Evolutionary conservation across 2,888 invertebrate species (phyloP).

Genomic region (Teleiodes luculella): DNA sequence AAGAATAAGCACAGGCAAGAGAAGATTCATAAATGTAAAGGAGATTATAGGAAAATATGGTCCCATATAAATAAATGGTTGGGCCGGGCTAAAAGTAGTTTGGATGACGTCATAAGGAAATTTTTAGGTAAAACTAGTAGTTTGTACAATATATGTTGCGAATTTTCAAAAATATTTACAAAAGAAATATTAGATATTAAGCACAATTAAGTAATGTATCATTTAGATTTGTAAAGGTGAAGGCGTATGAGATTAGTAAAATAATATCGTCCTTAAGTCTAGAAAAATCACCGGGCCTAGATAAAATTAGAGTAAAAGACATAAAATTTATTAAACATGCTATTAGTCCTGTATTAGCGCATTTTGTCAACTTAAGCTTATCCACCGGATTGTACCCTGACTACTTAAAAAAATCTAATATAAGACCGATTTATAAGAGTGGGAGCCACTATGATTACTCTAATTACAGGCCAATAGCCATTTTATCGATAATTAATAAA

Average conservation of each 20-base stretch:
- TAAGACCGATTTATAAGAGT: slow-evolving; percentile 19
- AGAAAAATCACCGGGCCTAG: slow-evolving; percentile 6
- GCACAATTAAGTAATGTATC: neutral
- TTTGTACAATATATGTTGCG: neutral
- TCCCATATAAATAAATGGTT: slow-evolving; percentile 15
- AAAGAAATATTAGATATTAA: slow-evolving; percentile 15
- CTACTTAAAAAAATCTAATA: slow-evolving; percentile 15
- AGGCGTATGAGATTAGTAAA: neutral
- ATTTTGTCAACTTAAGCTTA: slow-evolving; percentile 17
- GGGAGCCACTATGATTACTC: slow-evolving; percentile 16
- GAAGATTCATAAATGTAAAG: slow-evolving; percentile 7
- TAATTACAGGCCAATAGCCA: slow-evolving; percentile 20
- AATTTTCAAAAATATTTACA: slow-evolving; percentile 14
- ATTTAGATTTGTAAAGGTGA: neutral
- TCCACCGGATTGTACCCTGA: slow-evolving; percentile 10
- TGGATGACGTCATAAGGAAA: slow-evolving; percentile 16
- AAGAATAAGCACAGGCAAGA: slow-evolving; percentile 8
- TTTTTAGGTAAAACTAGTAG: slow-evolving; percentile 6
- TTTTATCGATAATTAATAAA: slow-evolving; percentile 11
- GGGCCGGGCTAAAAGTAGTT: slow-evolving; percentile 10
- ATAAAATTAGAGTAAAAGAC: slow-evolving; percentile 13
- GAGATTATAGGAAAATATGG: slow-evolving; percentile 16
- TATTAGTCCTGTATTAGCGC: slow-evolving; percentile 19
- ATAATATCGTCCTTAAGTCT: slow-evolving; percentile 11
- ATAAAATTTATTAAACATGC: slow-evolving; percentile 14